Percentiles rank a stretch among this genome's conserved stretches.
Evolutionary conservation across 2,113 vertebrate genomes (phyloP).

Genomic region (Mobula hypostoma): DNA sequence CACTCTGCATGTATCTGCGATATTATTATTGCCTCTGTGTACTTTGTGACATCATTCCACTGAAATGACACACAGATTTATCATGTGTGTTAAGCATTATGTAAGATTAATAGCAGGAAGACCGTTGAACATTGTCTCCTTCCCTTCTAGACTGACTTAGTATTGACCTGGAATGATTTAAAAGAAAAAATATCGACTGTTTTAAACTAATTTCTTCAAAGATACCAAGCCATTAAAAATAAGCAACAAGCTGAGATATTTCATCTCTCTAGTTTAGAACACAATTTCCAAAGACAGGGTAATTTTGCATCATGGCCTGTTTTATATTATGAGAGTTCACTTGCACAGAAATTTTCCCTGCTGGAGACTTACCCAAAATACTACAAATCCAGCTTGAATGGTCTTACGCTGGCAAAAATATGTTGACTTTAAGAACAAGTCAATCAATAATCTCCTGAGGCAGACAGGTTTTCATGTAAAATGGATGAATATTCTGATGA

Average conservation of each 20-base stretch:
- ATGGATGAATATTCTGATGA: background rate
- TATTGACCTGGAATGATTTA: background rate
- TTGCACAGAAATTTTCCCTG: background rate
- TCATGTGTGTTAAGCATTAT: background rate
- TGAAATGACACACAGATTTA: background rate
- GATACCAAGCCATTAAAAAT: background rate
- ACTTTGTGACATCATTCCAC: background rate
- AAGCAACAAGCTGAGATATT: background rate
- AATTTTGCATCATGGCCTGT: background rate
- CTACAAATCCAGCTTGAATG: background rate
- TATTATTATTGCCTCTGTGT: background rate
- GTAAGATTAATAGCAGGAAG: background rate
- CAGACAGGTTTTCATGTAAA: background rate
- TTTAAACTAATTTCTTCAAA: background rate
- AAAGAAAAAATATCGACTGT: background rate
- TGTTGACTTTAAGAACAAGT: background rate
- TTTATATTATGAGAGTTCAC: background rate
- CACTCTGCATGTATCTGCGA: background rate
- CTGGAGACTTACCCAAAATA: background rate
- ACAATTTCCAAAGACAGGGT: background rate
- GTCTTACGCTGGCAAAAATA: background rate
- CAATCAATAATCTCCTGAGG: background rate
- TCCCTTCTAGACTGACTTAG: background rate
- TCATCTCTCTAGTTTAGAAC: background rate
- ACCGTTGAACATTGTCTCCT: background rate